Base-by-base conservation (phyloP, 92 coral and sea anemone genomes). In the Palythoa grandis region DNA sequence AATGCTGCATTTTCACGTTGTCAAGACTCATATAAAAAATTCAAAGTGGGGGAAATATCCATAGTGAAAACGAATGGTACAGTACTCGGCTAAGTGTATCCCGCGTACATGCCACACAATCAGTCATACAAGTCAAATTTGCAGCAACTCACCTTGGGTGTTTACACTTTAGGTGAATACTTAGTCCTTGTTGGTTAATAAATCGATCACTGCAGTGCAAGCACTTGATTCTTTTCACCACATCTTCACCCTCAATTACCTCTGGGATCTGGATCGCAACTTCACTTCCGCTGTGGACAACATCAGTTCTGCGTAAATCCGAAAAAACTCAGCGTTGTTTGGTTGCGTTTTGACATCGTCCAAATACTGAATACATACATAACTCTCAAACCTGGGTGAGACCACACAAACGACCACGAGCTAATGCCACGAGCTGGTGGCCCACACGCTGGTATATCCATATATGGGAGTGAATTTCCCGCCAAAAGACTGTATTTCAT, bases 21-120 rank as follows among this genome's bases (percentile, higher is more conserved):
- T 38, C 76, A 38, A 38, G 48, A 38, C 52, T 71, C n/a, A 71
- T 38, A 7, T 9, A 68, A 68, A 68, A n/a, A 68, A 68, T 25
- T 68, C 43, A 68, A 68, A 68, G 53, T 71, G 0, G 76, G 76
- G 52, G 50, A 71, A 38, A 37, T 38, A 71, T 15, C 11, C 29
- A 71, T 71, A 71, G 72, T 71, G 52, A 16, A 71, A 71, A 38
- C 76, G 76, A 71, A 71, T 71, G 76, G 76, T 71, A 71, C 52
- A 67, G 72, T 24, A 24, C 72, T 24, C 2, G 72, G 1, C 72
- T 67, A 37, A 71, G 53, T 70, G 75, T 70, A 37, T 70, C 48
- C 52, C 52, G 52, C 29, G 52, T 70, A 38, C 75, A 70, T 70
- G 75, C 75, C 50, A 70, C 75, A 70, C 52, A 70, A 70, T 70